Conservation (phyloP, 2,113 vertebrate species). For the Sinosuthora webbiana region DNA sequence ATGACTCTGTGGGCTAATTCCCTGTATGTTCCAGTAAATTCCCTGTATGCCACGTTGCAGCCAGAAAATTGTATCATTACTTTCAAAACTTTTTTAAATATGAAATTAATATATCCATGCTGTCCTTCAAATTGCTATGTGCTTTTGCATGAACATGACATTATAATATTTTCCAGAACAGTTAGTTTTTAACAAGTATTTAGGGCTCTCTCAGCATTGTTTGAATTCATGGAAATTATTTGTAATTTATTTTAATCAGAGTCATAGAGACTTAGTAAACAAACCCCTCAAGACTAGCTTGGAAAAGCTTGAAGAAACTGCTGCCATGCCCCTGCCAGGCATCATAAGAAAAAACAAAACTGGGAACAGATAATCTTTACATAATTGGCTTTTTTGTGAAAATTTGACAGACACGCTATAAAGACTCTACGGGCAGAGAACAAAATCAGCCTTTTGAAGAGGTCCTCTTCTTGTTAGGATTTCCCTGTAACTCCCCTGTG, state of each 20-base stretch:
- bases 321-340: background rate
- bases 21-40: background rate
- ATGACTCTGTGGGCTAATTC: background rate
- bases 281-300: background rate
- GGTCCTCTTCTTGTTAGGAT: background rate
- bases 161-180: slow-evolving; percentile 6
- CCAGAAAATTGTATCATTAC: background rate
- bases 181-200: slow-evolving; percentile 19
- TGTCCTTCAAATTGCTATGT: background rate
- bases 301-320: slow-evolving; percentile 3
- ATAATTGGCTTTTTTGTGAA: background rate
- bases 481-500: background rate
- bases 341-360: background rate
- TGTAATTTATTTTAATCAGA: slow-evolving; percentile 42
- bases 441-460: background rate
- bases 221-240: background rate
- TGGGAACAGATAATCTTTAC: background rate
- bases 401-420: background rate
- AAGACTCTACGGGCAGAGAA: background rate
- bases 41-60: background rate
- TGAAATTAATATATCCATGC: background rate
- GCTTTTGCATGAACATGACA: background rate
- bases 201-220: background rate
- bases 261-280: background rate
- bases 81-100: slow-evolving; percentile 15